Conservation (phyloP, 1,140 invertebrate species). For the Drosophila repletoides region DNA sequence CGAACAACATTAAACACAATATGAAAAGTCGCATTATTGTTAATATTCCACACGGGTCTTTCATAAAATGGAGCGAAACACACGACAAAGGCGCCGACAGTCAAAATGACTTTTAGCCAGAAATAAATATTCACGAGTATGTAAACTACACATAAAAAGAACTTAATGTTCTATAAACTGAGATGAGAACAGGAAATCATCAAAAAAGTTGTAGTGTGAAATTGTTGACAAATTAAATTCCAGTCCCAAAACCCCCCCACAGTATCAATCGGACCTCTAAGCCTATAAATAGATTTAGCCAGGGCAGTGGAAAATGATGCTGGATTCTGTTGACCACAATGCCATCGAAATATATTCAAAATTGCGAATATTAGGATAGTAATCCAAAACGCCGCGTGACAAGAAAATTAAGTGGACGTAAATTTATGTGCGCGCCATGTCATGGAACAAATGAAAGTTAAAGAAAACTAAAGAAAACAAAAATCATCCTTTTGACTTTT, state of each 20-base stretch:
- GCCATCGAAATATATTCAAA: slow-evolving; percentile 9
- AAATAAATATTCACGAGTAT: slow-evolving; percentile 21
- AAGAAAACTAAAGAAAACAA: slow-evolving; percentile 24
- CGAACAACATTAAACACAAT: slow-evolving; percentile 39
- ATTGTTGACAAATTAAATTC: slow-evolving; percentile 36
- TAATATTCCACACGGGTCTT: slow-evolving; percentile 53
- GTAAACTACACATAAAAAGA: background rate
- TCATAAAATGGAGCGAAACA: slow-evolving; percentile 35
- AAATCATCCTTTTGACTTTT: slow-evolving; percentile 14
- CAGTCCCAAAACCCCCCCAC: slow-evolving; percentile 15
- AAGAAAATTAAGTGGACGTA: slow-evolving; percentile 35
- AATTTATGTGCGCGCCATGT: slow-evolving; percentile 53
- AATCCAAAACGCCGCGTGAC: slow-evolving; percentile 26
- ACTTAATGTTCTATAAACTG: slow-evolving; percentile 19
- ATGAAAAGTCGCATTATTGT: slow-evolving; percentile 43
- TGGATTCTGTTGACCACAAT: slow-evolving; percentile 17
- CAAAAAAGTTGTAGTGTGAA: slow-evolving; percentile 7
- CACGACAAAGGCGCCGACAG: background rate
- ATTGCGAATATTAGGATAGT: slow-evolving; percentile 9
- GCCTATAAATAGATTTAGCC: slow-evolving; percentile 18
- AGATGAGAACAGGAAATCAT: slow-evolving; percentile 15
- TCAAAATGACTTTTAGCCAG: slow-evolving; percentile 11
- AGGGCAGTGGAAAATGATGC: slow-evolving; percentile 11
- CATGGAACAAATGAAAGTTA: slow-evolving; percentile 70
- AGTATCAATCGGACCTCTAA: slow-evolving; percentile 8